Evolutionary conservation across 1,140 invertebrate species (phyloP), one percentile per base, ranked within the genome.

Genomic region (Melitaea cinxia): DNA sequence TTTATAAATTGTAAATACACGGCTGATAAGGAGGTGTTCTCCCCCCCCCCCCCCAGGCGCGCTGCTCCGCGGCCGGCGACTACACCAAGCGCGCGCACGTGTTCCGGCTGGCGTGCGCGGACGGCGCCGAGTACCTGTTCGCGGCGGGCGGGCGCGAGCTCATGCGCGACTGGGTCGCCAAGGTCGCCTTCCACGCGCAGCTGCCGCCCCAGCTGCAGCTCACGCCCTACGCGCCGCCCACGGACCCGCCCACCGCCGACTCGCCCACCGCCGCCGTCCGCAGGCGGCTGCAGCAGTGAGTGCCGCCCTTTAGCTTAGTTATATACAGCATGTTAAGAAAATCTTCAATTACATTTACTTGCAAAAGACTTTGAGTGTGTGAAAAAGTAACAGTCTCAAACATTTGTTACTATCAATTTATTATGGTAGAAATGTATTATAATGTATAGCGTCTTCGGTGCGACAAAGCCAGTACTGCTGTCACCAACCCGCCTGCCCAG

Each of bases 51-150:
- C 7, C 35, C 0, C 78, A 91, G 91, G 92, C 92, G 0, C 89
- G 93, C 42, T 98, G 97, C 90, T 94, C 94, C 66, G 94, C 95
- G 35, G 98, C 98, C 0, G 94, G 95, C 45, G 97, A 99, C 89
- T 99, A 99, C 83, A 98, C 96, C 0, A 99, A 99, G 86, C 95
- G 97, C 81, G 98, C 98, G 84, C 93, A 99, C 80, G 97, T 98
- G 9, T 98, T 99, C 91, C 93, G 96, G 17, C 82, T 99, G n/a
- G 93, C 94, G 65, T 94, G 96, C 64, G 94, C 94, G 1, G 98
- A 99, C 88, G 97, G 97, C 4, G 96, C 97, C 0, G 98, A 99
- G 89, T 99, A 96, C 90, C 92, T 99, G 24, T 98, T 99, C 81
- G 92, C 96, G 50, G 95, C 96, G 49, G 89, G 93, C 0, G 94